These are phyloP conservation scores for Argentina silus DNA, from an alignment of 2,797 vertebrate species.

Conservation along the genomic window DNA sequence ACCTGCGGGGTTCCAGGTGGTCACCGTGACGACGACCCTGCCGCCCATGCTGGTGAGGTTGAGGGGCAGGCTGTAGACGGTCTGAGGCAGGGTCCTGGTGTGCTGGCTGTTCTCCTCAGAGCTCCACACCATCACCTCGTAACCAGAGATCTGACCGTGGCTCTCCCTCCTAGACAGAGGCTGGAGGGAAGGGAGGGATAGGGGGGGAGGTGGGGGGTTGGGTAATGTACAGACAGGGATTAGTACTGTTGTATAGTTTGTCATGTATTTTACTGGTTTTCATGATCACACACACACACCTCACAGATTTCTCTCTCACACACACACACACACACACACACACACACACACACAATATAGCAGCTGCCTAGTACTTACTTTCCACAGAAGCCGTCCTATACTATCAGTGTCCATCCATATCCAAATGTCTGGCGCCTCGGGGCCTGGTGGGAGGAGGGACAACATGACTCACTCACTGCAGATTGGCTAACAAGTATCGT, in stretches of 20 bases:
- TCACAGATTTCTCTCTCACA: neutral
- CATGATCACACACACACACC: neutral
- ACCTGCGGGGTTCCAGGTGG: conserved; percentile 63
- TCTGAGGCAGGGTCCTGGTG: conserved; percentile 29
- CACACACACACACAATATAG: neutral
- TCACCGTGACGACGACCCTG: conserved; percentile 57
- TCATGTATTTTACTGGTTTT: too few relatives aligned
- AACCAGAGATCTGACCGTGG: conserved; percentile 67
- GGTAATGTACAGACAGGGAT: too few relatives aligned
- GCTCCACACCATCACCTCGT: conserved; percentile 68
- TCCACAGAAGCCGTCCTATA: conserved; percentile 72
- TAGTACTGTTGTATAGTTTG: too few relatives aligned
- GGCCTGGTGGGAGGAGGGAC: conserved; percentile 54
- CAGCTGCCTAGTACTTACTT: conserved; percentile 55
- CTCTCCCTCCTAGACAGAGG: conserved; percentile 64
- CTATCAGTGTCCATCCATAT: conserved; percentile 64
- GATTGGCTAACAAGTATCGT: too few relatives aligned
- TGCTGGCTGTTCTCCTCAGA: conserved; percentile 46
- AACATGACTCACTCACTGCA: too few relatives aligned
- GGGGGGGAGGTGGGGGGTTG: too few relatives aligned
- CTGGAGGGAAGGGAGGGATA: conserved; percentile 44
- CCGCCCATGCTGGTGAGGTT: conserved; percentile 53
- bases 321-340: neutral
- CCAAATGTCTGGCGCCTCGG: conserved; percentile 77
- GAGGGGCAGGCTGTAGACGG: conserved; percentile 40